These are phyloP conservation scores for Bufo bufo DNA, from an alignment of 2,113 vertebrate genomes.

Conservation along the genomic window DNA sequence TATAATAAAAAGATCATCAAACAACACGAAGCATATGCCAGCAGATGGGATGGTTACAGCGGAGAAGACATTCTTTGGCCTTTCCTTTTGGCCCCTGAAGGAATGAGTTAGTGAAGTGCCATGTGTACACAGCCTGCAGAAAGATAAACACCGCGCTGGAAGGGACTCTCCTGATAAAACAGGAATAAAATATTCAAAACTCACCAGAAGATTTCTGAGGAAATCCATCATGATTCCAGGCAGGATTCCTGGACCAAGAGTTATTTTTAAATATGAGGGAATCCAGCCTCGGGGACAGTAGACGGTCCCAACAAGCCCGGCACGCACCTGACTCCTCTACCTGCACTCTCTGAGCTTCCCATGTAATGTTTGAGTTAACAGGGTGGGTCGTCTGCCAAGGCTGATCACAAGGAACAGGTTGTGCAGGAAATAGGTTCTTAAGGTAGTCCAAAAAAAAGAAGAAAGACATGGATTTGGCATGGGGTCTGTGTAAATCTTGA, in stretches of 20 bases:
- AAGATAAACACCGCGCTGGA: constrained; percentile 21
- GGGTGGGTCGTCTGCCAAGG: constrained; percentile 59
- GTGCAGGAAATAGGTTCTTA: constrained; percentile 58
- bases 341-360: constrained; percentile 21
- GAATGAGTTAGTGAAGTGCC: constrained; percentile 28
- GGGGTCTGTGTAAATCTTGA: constrained; percentile 17
- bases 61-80: background rate
- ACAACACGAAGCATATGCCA: background rate
- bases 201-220: constrained; percentile 68
- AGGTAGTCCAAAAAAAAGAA: constrained; percentile 4
- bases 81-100: constrained; percentile 14
- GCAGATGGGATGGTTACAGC: background rate
- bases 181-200: constrained; percentile 51
- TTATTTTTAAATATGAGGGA: background rate
- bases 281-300: constrained; percentile 30
- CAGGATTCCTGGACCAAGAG: background rate
- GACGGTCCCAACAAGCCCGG: background rate
- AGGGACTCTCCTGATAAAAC: background rate
- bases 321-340: constrained; percentile 48
- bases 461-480: constrained; percentile 28
- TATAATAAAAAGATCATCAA: background rate
- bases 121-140: constrained; percentile 45
- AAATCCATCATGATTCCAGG: constrained; percentile 63
- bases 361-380: constrained; percentile 52
- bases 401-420: constrained; percentile 58